Evolutionary conservation across 2,888 invertebrate species (phyloP).

Genomic region (Caradrina kadenii): DNA sequence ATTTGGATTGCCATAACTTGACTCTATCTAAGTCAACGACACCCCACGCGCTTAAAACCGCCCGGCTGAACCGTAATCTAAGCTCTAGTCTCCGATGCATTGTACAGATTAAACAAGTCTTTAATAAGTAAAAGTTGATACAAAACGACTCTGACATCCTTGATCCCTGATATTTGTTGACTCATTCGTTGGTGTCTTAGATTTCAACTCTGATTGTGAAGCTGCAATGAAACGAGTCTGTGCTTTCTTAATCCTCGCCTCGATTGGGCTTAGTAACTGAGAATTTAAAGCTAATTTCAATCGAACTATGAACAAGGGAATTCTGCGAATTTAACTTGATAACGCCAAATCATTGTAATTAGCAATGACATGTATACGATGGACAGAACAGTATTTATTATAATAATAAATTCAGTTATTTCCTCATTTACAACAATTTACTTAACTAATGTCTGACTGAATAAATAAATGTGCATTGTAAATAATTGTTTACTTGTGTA

Average conservation of each 20-base stretch:
- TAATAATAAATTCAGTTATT: constrained; percentile 32
- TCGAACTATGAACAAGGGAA: constrained; percentile 13
- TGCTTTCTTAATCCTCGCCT: constrained; percentile 51
- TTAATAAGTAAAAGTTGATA: constrained; percentile 56
- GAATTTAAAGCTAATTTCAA: constrained; percentile 27
- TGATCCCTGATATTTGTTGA: constrained; percentile 59
- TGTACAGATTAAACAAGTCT: constrained; percentile 41
- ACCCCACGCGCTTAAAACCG: constrained; percentile 37
- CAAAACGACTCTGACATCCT: constrained; percentile 51
- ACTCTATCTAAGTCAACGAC: constrained; percentile 14
- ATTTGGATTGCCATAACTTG: constrained; percentile 27
- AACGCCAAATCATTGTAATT: constrained; percentile 38
- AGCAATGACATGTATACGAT: constrained; percentile 42
- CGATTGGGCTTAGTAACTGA: constrained; percentile 17
- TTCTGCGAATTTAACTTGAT: constrained; percentile 22
- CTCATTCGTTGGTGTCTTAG: constrained; percentile 51
- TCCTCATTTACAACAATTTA: constrained; percentile 44
- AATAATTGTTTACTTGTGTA: constrained; percentile 16
- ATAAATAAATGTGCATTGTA: constrained; percentile 29
- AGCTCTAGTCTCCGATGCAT: constrained; percentile 30
- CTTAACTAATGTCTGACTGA: constrained; percentile 5
- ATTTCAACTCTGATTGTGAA: constrained; percentile 52
- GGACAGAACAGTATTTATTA: constrained; percentile 17
- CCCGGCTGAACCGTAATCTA: constrained; percentile 10
- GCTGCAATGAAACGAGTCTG: constrained; percentile 31